Evolutionary conservation across 2,888 invertebrate genomes (phyloP), one percentile per base, ranked within the genome.

Genomic region (Nemotelus pantherinus): DNA sequence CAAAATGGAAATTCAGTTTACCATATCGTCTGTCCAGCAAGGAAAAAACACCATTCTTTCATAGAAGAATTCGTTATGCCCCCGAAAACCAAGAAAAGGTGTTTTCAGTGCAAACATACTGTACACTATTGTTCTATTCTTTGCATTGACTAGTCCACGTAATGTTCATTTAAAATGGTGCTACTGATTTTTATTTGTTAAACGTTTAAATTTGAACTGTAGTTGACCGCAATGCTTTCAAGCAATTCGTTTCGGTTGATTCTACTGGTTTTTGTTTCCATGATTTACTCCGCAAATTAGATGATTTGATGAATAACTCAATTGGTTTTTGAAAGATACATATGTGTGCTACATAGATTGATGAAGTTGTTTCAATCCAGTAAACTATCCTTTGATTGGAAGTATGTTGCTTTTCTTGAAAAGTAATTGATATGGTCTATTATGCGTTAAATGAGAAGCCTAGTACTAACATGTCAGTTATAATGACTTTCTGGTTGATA

Each of bases 11-110:
- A 70, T 47, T 47, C 53, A 39, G 25, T 53, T 70, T 55, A 70
- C 70, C 70, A 50, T 70, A 70, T 48, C 7, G 53, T 70, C 53
- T 70, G 70, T 43, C 70, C 53, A 43, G 9, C 39, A 9, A 39
- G 25, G n/a, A 48, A 9, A 3, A n/a, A 70, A 64, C 9, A 65
- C 44, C 43, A n/a, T 9, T 9, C 3, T 50, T 70, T n/a, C 50
- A 55, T 2, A 43, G 25, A 7, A 39, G 43, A 43, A 70, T 70
- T 70, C 70, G 70, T 25, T 43, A 70, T 70, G 53, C 70, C 55
- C 70, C 70, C 55, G 53, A 53, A 70, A 55, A 4, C 5, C 3
- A 70, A 70, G 47, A 70, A 70, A n/a, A 55, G 43, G 41, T 7
- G 41, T 7, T 43, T 41, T 60, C 39, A 7, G 25, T 7, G 41